Base-by-base conservation (phyloP, 2,113 vertebrate genomes). In the Engraulis encrasicolus region DNA sequence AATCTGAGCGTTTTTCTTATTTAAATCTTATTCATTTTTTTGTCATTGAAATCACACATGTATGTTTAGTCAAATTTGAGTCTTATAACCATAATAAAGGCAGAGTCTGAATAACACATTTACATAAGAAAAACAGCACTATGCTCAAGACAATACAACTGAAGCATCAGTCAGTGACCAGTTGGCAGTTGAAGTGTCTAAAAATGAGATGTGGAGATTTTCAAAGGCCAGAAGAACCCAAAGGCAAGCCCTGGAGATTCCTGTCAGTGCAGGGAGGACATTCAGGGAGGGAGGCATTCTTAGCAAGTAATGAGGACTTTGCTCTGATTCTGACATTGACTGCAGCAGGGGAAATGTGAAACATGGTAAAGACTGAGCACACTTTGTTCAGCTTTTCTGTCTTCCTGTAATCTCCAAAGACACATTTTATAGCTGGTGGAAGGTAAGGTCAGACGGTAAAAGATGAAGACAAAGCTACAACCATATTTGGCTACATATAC, bases 401-500 rank as follows among this genome's bases (percentile, higher is more conserved):
- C 54, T 6, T 58, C 19, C 20, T n/a, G 19, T 19, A 5, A 58
- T 58, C 19, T 58, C 19, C 54, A 58, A 7, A 58, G 2, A 58
- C 19, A 58, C 20, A 52, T 52, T 45, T 45, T 3, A 45, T 45
- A 45, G 40, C 4, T 45, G 40, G 40, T 3, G 40, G 40, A 5
- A 5, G 40, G 40, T 45, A 9, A 45, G 40, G 4, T 45, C 40
- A 45, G 11, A n/a, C 18, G 7, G 6, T 58, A n/a, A 20, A 31
- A 66, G n/a, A 31, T 66, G 9, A 14, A n/a, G n/a, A n/a, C n/a
- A n/a, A 66, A 66, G 23, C n/a, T 66, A 1, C 58, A 58, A 5
- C 20, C 52, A 58, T 23, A 66, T 66, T 66, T 66, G 58, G 27
- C 23, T 66, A 66, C 58, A 66, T 66, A 66, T 61, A n/a, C 23